Evolutionary conservation across 2,888 invertebrate genomes (phyloP).

Genomic region (Coelopa pilipes): DNA sequence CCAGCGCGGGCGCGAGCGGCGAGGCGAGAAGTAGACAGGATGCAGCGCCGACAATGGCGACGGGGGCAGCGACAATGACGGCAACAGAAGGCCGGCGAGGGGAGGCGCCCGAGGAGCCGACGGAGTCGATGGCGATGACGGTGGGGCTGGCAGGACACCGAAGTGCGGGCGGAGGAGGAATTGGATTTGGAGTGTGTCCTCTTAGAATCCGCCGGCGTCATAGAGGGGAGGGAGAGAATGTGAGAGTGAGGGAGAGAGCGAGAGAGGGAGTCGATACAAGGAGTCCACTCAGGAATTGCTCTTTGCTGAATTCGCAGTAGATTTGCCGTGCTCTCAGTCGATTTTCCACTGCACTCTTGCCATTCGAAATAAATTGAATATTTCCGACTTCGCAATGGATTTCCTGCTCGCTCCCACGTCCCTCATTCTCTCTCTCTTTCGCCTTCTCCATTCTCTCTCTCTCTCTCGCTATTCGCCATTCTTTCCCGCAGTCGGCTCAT

Average conservation of each 20-base stretch:
- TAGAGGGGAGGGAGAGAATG: too few relatives aligned
- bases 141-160: neutral
- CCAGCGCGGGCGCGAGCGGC: too few relatives aligned
- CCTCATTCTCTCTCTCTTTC: too few relatives aligned
- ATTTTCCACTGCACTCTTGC: neutral
- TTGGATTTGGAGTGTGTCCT: neutral
- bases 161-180: neutral
- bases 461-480: too few relatives aligned
- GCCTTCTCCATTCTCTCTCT: too few relatives aligned
- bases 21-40: too few relatives aligned
- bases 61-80: neutral
- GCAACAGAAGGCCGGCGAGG: neutral
- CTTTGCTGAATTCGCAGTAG: neutral
- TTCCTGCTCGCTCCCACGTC: too few relatives aligned
- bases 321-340: neutral
- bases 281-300: neutral
- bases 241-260: too few relatives aligned
- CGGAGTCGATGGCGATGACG: neutral
- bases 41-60: neutral
- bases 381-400: neutral
- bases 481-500: too few relatives aligned
- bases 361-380: neutral
- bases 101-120: too few relatives aligned
- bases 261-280: too few relatives aligned
- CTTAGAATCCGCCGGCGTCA: neutral